phyloP scores from a whole-genome alignment of 2,888 invertebrate species.

The Drosophila neotestacea region DNA sequence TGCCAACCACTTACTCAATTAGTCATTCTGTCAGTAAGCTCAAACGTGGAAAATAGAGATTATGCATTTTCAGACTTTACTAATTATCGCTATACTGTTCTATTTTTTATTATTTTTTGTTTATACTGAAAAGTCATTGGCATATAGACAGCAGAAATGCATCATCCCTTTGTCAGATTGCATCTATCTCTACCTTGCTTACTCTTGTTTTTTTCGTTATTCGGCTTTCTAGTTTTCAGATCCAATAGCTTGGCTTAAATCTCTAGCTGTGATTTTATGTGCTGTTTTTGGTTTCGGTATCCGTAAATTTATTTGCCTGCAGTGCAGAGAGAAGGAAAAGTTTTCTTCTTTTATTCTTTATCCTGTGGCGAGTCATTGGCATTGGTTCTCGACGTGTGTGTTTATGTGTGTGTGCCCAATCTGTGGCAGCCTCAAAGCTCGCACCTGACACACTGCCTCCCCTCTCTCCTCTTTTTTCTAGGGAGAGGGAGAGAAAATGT shows the following conservation, averaged over 20 bases:
- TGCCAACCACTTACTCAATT: constrained; percentile 7
- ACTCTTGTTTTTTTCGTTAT: constrained; percentile 3
- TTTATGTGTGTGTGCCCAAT: constrained; percentile 21
- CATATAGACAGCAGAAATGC: constrained; percentile 16
- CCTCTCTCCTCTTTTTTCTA: not conserved
- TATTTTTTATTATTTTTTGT: not conserved
- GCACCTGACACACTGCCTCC: constrained; percentile 18
- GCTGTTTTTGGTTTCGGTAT: constrained; percentile 78
- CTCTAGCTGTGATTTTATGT: constrained; percentile 77
- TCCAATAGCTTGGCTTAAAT: constrained; percentile 60
- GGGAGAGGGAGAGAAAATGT: not conserved
- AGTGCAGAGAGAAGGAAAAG: constrained; percentile 70
- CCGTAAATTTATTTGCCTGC: constrained; percentile 77
- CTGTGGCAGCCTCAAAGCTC: constrained; percentile 32
- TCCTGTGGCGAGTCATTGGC: constrained; percentile 36
- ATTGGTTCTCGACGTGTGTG: constrained; percentile 20
- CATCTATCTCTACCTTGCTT: constrained; percentile 5
- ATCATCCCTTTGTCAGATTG: not conserved
- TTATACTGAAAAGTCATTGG: constrained; percentile 5
- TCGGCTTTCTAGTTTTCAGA: constrained; percentile 6
- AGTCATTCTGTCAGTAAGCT: not conserved
- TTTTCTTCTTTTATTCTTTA: constrained; percentile 42
- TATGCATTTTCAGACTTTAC: not conserved
- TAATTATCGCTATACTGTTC: not conserved
- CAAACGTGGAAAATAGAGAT: not conserved